Evolutionary conservation across 2,113 vertebrate species (phyloP), one percentile per base, ranked within the genome.

Genomic region (Gymnocephalus cernua): DNA sequence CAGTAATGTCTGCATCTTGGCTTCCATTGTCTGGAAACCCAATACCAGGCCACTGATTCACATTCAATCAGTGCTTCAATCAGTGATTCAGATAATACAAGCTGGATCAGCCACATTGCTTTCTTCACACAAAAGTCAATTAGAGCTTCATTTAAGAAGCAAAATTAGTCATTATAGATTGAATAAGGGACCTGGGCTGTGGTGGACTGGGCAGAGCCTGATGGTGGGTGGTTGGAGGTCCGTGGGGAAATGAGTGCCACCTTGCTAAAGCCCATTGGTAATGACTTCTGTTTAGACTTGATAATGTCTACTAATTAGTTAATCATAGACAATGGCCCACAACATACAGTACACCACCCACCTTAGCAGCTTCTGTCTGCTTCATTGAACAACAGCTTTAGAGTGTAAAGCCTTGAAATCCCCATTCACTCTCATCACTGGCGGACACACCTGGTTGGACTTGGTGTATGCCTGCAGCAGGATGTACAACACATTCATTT

Each of bases 231-330:
- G 79, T 38, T 70, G 61, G 38, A 77, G 59, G 84, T 90, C 93
- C 82, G 0, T 48, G 23, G 93, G 92, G 93, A 94, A 93, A 93
- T 93, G 85, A 88, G 61, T 2, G 79, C 85, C 68, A 81, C 82
- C 88, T 87, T 79, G 75, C 79, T 78, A 91, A 89, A 92, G 81
- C 89, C 90, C 81, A 78, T 58, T 78, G 69, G 85, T 96, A 95
- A 95, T 94, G 93, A 92, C 90, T 94, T 94, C 90, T 94, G 93
- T 94, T 96, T 93, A 93, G 94, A 88, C 90, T 91, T 91, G 93
- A 94, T 96, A 93, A 94, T 94, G 93, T 93, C 90, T 83, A 74
- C 89, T 95, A 95, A 95, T 95, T 94, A 91, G 91, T 94, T 94
- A 94, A 94, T 95, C 93, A 91, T 93, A 94, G 90, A 92, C 90